A percentile compares a stretch with the other conserved stretches of the same genome.
phyloP scores from a whole-genome alignment of 92 coral and sea anemone species.

The Zoanthus gigantus region DNA sequence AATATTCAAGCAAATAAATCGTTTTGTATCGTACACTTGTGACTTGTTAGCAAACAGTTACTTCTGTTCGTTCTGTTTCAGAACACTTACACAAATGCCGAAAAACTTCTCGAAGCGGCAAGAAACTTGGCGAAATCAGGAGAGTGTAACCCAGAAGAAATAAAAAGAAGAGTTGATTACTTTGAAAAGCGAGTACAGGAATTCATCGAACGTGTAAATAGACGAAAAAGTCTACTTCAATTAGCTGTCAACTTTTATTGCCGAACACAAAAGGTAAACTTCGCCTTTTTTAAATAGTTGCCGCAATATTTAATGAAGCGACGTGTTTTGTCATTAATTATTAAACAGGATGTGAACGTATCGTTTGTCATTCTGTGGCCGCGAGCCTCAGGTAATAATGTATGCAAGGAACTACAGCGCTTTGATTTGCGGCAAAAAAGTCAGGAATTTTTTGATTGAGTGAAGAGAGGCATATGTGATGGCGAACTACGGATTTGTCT shows the following conservation, averaged over 20 bases:
- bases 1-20: conserved; percentile 18
- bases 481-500: neutral
- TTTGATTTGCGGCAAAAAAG: conserved; percentile 4
- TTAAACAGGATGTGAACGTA: conserved; percentile 46
- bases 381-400: conserved; percentile 37
- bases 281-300: conserved; percentile 12
- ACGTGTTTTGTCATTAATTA: conserved; percentile 54
- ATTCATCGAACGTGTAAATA: conserved; percentile 91
- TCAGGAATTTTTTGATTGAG: conserved; percentile 22
- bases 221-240: conserved; percentile 88
- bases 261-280: conserved; percentile 91
- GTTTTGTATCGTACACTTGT: conserved; percentile 22
- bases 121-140: conserved; percentile 91
- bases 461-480: conserved; percentile 3
- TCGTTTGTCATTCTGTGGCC: conserved; percentile 16
- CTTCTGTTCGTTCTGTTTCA: conserved; percentile 64
- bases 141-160: conserved; percentile 94
- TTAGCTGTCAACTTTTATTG: conserved; percentile 99
- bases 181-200: conserved; percentile 96
- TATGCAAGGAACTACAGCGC: conserved; percentile 12
- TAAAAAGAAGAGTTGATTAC: conserved; percentile 89
- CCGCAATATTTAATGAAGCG: conserved; percentile 44
- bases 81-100: conserved; percentile 99
- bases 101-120: conserved; percentile 93
- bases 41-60: neutral